These are phyloP conservation scores for Agonopterix arenella DNA, from an alignment of 2,888 invertebrate species.

Conservation along the genomic window DNA sequence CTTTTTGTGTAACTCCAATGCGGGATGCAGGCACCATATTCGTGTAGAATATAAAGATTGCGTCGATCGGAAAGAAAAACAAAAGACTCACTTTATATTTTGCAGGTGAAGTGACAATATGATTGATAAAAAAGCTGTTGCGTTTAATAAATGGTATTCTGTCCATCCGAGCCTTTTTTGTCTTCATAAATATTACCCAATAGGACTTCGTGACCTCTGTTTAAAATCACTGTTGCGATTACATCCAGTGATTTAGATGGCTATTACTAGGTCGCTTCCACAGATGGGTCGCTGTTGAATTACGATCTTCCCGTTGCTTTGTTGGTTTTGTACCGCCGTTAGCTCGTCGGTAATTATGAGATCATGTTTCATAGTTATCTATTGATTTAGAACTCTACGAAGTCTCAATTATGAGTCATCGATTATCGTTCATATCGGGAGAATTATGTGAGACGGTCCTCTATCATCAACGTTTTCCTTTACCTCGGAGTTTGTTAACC, in stretches of 20 bases:
- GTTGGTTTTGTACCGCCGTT: constrained; percentile 60
- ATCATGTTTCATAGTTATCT: constrained; percentile 68
- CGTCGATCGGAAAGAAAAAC: constrained; percentile 32
- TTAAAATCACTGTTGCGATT: constrained; percentile 65
- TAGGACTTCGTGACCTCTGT: constrained; percentile 55
- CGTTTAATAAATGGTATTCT: constrained; percentile 42
- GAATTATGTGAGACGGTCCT: constrained; percentile 54
- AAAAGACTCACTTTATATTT: constrained; percentile 26
- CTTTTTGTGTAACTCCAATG: neutral
- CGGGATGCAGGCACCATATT: constrained; percentile 19
- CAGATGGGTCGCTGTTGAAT: constrained; percentile 61
- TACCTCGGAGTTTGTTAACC: constrained; percentile 41
- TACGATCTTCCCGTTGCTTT: constrained; percentile 61
- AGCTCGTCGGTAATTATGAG: constrained; percentile 62
- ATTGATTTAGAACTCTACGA: constrained; percentile 65
- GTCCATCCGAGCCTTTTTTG: constrained; percentile 42
- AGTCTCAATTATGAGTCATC: constrained; percentile 67
- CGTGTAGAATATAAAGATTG: constrained; percentile 22
- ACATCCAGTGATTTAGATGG: constrained; percentile 64
- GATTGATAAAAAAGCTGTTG: constrained; percentile 42
- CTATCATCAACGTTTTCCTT: constrained; percentile 48
- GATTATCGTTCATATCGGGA: constrained; percentile 51
- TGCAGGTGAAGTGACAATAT: constrained; percentile 41
- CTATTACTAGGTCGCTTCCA: constrained; percentile 59
- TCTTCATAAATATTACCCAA: constrained; percentile 51